A percentile compares a stretch with the other conserved stretches of the same genome.
phyloP scores from a whole-genome alignment of 2,113 vertebrate genomes.

The Malurus melanocephalus region DNA sequence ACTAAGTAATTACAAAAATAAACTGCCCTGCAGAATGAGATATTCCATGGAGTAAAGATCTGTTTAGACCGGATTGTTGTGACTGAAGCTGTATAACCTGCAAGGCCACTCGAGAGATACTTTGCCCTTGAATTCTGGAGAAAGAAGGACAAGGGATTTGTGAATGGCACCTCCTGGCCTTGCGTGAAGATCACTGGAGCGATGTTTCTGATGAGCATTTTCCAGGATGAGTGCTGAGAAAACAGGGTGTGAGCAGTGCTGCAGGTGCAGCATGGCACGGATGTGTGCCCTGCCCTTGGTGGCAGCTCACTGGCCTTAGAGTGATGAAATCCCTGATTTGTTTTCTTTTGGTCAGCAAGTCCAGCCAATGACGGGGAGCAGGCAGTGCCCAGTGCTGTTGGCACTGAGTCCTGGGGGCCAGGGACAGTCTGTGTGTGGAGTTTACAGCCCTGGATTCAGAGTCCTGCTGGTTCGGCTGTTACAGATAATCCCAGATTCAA shows the following conservation, averaged over 20 bases:
- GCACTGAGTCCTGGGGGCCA: not conserved
- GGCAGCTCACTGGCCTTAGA: not conserved
- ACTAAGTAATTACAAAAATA: not conserved
- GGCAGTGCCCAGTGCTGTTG: accelerated
- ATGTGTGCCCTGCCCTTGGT: not conserved
- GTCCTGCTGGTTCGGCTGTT: not conserved
- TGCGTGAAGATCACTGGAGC: not conserved
- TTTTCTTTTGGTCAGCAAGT: not conserved
- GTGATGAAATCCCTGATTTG: not conserved
- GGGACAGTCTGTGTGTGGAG: not conserved
- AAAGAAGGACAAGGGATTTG: not conserved
- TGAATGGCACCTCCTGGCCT: not conserved
- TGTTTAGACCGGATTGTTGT: not conserved
- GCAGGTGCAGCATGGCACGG: accelerated
- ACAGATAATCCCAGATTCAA: not conserved
- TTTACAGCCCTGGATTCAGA: not conserved
- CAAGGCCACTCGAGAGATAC: accelerated
- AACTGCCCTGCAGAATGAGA: not conserved
- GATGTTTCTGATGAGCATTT: not conserved
- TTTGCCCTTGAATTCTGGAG: not conserved
- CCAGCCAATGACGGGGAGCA: not conserved
- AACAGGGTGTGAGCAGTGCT: accelerated
- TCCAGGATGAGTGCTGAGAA: not conserved
- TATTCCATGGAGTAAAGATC: not conserved
- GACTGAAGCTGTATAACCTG: not conserved